Conservation (phyloP, 2,113 vertebrate species). For the Notothenia rossii region DNA sequence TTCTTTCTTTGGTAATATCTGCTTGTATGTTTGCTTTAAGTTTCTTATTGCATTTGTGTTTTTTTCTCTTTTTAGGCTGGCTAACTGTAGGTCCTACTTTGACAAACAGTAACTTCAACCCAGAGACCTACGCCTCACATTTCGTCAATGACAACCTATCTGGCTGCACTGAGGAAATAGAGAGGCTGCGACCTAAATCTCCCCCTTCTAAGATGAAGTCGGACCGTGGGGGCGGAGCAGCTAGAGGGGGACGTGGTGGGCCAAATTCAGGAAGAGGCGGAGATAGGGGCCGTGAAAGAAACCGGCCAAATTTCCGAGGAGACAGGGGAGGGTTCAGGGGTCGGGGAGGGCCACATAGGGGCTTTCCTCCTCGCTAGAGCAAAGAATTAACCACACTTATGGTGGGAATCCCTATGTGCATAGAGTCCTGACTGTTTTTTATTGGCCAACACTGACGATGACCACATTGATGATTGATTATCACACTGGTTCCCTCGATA, state of each 20-base stretch:
- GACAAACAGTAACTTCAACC: conserved; percentile 98
- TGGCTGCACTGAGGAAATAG: conserved; percentile 97
- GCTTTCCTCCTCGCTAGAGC: conserved; percentile 90
- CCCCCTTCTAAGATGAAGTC: conserved; percentile 93
- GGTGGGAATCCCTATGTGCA: background rate
- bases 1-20: background rate
- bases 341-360: conserved; percentile 92
- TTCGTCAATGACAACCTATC: conserved; percentile 91
- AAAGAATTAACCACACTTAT: conserved; percentile 3
- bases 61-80: conserved; percentile 86
- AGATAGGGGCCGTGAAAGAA: conserved; percentile 93
- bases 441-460: too few species aligned
- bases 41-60: background rate
- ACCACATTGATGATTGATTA: too few species aligned
- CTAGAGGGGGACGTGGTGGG: conserved; percentile 92
- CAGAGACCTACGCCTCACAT: conserved; percentile 90
- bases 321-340: conserved; percentile 95
- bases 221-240: conserved; percentile 91
- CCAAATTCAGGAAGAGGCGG: conserved; percentile 90
- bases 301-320: conserved; percentile 94
- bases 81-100: conserved; percentile 96
- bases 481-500: too few species aligned
- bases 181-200: conserved; percentile 96
- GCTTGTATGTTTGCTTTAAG: conserved; percentile 1
- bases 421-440: too few species aligned